These are phyloP conservation scores for Polia nebulosa DNA, from an alignment of 2,888 invertebrate genomes.

Conservation along the genomic window DNA sequence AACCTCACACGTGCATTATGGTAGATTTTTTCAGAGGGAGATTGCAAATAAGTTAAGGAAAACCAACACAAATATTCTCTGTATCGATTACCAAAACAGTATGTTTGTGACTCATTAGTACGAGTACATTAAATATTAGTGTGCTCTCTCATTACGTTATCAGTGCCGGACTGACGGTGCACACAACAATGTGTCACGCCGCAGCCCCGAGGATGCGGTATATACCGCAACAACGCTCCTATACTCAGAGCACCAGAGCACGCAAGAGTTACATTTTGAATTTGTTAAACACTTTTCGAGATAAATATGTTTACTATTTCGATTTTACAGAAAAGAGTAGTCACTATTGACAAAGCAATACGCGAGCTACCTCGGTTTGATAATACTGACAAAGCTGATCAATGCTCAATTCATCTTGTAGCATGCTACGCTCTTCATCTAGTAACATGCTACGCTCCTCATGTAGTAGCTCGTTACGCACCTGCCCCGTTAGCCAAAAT, in stretches of 20 bases:
- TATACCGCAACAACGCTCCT: no score
- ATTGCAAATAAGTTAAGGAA: not conserved
- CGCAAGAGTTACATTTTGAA: not conserved
- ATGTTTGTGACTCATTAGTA: slow-evolving; percentile 16
- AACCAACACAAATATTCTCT: slow-evolving; percentile 18
- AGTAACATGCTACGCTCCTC: not conserved
- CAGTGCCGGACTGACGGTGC: not conserved
- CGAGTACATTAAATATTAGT: slow-evolving; percentile 9
- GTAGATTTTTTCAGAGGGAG: not conserved
- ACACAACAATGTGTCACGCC: not conserved
- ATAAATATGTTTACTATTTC: not conserved
- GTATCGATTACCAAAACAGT: slow-evolving; percentile 1
- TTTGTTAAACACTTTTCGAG: not conserved
- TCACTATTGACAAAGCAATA: no score
- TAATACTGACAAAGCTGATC: no score
- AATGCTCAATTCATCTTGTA: not conserved
- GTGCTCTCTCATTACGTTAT: slow-evolving; percentile 22
- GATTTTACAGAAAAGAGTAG: not conserved
- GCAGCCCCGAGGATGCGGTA: not conserved
- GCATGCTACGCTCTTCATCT: not conserved
- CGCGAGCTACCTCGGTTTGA: no score
- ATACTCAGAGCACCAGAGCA: not conserved
- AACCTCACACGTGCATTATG: no score
- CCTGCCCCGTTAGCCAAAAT: no score
- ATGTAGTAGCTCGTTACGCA: not conserved